phyloP scores from a whole-genome alignment of 1,140 invertebrate species.

The Panagrolaimus sp. region DNA sequence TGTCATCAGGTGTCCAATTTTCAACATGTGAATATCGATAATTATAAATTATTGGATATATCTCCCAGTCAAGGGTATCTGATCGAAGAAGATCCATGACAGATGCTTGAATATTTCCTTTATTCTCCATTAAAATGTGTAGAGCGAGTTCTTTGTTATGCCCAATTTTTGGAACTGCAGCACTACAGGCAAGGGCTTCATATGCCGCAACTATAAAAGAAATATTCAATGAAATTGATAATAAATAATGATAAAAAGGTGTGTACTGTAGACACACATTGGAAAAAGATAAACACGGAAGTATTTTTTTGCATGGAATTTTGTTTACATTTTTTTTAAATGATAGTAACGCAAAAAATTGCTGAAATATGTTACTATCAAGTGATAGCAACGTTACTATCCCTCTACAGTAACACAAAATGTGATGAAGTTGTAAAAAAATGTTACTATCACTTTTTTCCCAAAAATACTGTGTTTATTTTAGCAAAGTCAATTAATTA shows the following conservation, averaged over 20 bases:
- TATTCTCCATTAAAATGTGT: constrained; percentile 69
- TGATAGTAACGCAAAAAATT: neutral
- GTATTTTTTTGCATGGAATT: too few relatives aligned
- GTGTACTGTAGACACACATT: neutral
- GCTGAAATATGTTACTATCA: neutral
- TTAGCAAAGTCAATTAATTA: constrained; percentile 18
- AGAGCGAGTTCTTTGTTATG: constrained; percentile 89
- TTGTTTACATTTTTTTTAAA: too few relatives aligned
- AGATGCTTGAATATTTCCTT: constrained; percentile 57
- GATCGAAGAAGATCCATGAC: constrained; percentile 56
- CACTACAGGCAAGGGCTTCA: constrained; percentile 75
- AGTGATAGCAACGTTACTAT: neutral
- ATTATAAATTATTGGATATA: constrained; percentile 70
- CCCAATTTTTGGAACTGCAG: constrained; percentile 68
- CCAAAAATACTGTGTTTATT: too few relatives aligned
- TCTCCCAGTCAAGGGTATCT: constrained; percentile 68
- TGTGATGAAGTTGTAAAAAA: neutral
- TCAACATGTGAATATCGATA: constrained; percentile 63
- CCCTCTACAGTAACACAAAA: neutral
- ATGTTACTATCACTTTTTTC: neutral
- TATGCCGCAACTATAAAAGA: constrained; percentile 58
- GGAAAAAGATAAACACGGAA: too few relatives aligned
- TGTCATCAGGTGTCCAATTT: constrained; percentile 42
- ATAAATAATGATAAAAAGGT: constrained; percentile 3
- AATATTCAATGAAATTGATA: neutral